phyloP scores from a whole-genome alignment of 2,888 invertebrate genomes.

The Drosophila ustulata region DNA sequence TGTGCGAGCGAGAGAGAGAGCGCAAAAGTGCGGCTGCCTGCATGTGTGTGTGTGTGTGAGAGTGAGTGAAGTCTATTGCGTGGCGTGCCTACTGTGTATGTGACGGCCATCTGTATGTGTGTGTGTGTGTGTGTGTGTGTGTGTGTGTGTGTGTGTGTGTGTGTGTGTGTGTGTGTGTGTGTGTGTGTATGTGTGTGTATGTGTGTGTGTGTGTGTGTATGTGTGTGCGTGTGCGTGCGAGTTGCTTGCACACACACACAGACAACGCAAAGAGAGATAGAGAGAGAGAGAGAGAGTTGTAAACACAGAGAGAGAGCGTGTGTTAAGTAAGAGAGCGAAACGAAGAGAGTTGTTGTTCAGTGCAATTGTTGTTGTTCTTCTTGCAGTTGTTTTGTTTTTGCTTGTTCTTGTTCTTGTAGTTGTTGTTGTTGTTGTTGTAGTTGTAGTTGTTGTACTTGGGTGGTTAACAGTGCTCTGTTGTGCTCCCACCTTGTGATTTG shows the following conservation, averaged over 20 bases:
- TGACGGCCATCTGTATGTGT: slow-evolving; percentile 23
- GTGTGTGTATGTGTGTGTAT: slow-evolving; percentile 17
- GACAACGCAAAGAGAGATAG: slow-evolving; percentile 23
- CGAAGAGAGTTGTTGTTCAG: slow-evolving; percentile 30
- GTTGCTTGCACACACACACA: slow-evolving; percentile 22
- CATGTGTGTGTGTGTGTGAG: slow-evolving; percentile 20
- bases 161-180: slow-evolving; percentile 15
- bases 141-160: slow-evolving; percentile 18
- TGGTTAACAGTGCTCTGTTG: slow-evolving; percentile 48
- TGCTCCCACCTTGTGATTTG: slow-evolving; percentile 95
- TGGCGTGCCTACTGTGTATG: slow-evolving; percentile 17
- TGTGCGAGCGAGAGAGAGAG: slow-evolving; percentile 29
- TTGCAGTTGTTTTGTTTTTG: slow-evolving; percentile 24
- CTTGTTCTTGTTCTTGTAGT: slow-evolving; percentile 33
- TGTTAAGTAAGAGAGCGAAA: slow-evolving; percentile 30
- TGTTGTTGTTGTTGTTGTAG: slow-evolving; percentile 27
- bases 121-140: slow-evolving; percentile 9
- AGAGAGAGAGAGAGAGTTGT: slow-evolving; percentile 24
- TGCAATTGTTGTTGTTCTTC: slow-evolving; percentile 36
- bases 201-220: slow-evolving; percentile 9
- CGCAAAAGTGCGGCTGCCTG: slow-evolving; percentile 43
- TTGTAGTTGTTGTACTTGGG: slow-evolving; percentile 37
- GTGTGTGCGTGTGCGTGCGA: slow-evolving; percentile 8
- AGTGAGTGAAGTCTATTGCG: slow-evolving; percentile 18
- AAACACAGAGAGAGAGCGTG: slow-evolving; percentile 9